Conservation (phyloP, 2,888 invertebrate genomes). For the Buathra laborator region DNA sequence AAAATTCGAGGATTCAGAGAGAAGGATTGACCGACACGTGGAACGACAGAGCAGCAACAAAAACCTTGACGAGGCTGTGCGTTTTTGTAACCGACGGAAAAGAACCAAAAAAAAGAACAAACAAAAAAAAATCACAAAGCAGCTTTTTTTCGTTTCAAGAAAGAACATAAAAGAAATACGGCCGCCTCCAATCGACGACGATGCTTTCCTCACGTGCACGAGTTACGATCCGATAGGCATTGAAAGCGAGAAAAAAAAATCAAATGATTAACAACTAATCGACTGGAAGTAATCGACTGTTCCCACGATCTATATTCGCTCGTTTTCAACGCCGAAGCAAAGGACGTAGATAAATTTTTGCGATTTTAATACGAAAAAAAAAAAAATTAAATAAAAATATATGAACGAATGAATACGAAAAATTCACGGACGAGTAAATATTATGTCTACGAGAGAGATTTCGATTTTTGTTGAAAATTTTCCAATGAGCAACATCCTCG, state of each 20-base stretch:
- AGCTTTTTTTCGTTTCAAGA: background rate
- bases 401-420: background rate
- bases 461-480: background rate
- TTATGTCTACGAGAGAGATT: background rate
- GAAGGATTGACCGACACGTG: slow-evolving; percentile 52
- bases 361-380: slow-evolving; percentile 25
- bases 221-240: background rate
- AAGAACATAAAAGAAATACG: background rate
- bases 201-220: background rate
- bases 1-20: slow-evolving; percentile 25
- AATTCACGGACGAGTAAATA: background rate
- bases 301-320: slow-evolving; percentile 7
- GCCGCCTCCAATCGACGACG: slow-evolving; percentile 11
- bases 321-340: slow-evolving; percentile 7
- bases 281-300: no score
- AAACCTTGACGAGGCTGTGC: slow-evolving; percentile 29
- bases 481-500: background rate
- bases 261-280: background rate
- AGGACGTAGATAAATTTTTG: slow-evolving; percentile 3
- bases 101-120: slow-evolving; percentile 21
- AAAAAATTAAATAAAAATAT: background rate
- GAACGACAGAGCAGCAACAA: slow-evolving; percentile 39
- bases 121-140: slow-evolving; percentile 7
- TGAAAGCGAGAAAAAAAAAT: background rate
- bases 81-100: slow-evolving; percentile 7